Percentiles rank a stretch among this genome's conserved stretches.
Conservation (phyloP, 2,113 vertebrate species). For the Budorcas taxicolor region DNA sequence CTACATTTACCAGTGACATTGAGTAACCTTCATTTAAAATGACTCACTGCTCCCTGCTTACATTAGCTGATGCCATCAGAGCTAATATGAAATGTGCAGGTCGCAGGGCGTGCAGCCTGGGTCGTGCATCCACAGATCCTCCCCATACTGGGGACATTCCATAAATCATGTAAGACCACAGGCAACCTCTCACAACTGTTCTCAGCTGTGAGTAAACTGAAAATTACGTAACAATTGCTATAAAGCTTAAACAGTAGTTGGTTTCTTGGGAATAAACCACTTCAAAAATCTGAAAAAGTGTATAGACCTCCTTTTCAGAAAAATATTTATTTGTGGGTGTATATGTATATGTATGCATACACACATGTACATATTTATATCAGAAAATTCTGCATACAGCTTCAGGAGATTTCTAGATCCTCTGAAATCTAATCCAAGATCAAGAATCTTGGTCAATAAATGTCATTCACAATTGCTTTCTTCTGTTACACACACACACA, state of each 20-base stretch:
- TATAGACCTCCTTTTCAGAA: neutral
- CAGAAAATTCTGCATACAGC: neutral
- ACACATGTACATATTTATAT: neutral
- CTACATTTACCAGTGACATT: neutral
- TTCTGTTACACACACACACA: neutral
- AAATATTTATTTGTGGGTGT: neutral
- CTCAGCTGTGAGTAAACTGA: neutral
- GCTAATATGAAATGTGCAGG: neutral
- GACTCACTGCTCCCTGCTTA: neutral
- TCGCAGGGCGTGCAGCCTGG: neutral
- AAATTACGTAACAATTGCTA: neutral
- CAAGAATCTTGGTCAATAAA: neutral
- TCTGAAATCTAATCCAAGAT: neutral
- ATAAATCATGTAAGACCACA: neutral
- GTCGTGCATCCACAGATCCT: neutral
- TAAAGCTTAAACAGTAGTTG: neutral
- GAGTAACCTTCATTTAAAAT: neutral
- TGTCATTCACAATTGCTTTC: neutral
- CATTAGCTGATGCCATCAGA: neutral
- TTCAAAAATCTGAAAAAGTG: neutral
- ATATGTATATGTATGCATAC: neutral
- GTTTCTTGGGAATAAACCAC: neutral
- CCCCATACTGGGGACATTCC: neutral
- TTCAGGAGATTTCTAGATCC: neutral
- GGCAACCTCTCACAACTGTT: neutral